phyloP scores from a whole-genome alignment of 2,888 invertebrate genomes.

The Synergus umbraculus region DNA sequence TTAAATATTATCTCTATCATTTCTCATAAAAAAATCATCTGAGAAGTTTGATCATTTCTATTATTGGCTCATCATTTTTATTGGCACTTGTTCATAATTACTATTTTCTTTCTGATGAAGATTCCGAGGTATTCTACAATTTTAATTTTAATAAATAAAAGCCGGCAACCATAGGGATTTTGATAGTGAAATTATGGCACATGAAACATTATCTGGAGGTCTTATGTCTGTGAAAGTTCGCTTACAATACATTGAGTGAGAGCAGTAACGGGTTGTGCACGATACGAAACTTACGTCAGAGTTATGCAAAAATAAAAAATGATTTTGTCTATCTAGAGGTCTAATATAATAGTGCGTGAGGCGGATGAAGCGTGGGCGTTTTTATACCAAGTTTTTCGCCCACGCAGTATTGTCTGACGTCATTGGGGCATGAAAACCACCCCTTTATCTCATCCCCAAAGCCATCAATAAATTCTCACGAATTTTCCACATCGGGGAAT shows the following conservation, averaged over 20 bases:
- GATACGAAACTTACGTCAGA: conserved; percentile 37
- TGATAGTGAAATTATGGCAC: conserved; percentile 15
- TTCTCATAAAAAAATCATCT: not conserved
- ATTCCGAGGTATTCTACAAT: too few species aligned
- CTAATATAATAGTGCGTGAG: conserved; percentile 8
- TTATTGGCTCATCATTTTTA: not conserved
- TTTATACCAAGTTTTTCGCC: conserved; percentile 3
- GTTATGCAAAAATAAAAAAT: conserved; percentile 15
- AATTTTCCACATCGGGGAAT: not conserved
- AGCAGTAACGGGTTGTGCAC: conserved; percentile 23
- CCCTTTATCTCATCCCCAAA: not conserved
- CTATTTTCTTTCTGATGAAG: too few species aligned
- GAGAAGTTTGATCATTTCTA: not conserved
- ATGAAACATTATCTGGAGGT: conserved; percentile 4
- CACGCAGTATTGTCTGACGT: conserved; percentile 12
- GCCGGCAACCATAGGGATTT: not conserved
- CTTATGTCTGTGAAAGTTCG: conserved; percentile 8
- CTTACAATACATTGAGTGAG: conserved; percentile 12
- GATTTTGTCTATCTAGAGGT: conserved; percentile 29
- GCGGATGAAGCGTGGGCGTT: not conserved
- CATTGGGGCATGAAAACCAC: conserved; percentile 5
- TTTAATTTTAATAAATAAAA: not conserved
- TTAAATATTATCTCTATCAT: conserved; percentile 12
- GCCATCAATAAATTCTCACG: not conserved
- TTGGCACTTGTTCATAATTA: too few species aligned